phyloP scores from a whole-genome alignment of 2,888 invertebrate species.

The Tetanocera ferruginea region DNA sequence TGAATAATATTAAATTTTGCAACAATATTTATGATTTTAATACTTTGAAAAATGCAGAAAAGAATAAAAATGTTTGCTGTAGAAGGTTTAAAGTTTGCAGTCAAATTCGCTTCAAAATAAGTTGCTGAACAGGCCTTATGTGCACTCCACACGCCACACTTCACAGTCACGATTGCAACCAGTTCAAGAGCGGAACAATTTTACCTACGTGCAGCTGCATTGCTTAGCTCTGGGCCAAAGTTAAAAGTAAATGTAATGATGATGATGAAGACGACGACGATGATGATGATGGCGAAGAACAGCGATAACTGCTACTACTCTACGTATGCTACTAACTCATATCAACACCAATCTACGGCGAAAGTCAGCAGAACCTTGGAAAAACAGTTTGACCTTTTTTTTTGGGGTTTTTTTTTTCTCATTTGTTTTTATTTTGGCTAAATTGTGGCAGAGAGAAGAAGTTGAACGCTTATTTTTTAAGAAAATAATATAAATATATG shows the following conservation, averaged over 20 bases:
- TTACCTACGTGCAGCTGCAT: constrained; percentile 3
- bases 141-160: no score
- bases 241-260: constrained; percentile 2
- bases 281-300: not conserved
- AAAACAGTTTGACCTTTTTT: constrained; percentile 28
- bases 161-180: no score
- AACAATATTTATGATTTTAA: no score
- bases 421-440: not conserved
- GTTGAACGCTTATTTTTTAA: not conserved
- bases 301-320: not conserved
- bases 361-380: constrained; percentile 1
- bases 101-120: no score
- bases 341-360: constrained; percentile 25
- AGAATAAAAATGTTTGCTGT: no score
- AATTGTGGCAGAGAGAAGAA: not conserved
- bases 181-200: no score
- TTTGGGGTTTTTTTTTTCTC: not conserved
- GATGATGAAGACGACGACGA: no score
- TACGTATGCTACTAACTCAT: constrained; percentile 13
- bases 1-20: no score
- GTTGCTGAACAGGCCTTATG: no score
- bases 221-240: constrained; percentile 3
- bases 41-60: no score
- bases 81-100: no score
- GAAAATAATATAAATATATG: not conserved